These are phyloP conservation scores for Rhizoglyphus robini DNA, from an alignment of 1,140 invertebrate genomes.

Conservation along the genomic window DNA sequence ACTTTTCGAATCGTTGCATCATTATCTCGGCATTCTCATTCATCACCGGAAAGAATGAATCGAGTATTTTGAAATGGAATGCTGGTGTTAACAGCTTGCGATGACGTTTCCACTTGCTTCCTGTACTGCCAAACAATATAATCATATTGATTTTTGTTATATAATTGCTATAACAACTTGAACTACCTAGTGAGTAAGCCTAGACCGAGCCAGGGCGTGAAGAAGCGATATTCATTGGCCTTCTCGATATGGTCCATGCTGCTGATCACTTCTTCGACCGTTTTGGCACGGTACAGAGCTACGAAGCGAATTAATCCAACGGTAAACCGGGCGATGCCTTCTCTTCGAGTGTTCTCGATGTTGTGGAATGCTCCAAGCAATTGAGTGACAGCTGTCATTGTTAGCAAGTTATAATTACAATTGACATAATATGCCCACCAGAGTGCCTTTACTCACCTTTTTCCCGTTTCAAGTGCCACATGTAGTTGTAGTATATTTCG, in stretches of 20 bases:
- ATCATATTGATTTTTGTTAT: too few species aligned
- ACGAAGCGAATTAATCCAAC: neutral
- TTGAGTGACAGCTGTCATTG: neutral
- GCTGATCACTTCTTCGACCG: slow-evolving; percentile 10
- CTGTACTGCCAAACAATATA: slow-evolving; percentile 35
- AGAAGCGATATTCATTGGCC: slow-evolving; percentile 11
- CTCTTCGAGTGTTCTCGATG: neutral
- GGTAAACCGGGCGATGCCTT: neutral
- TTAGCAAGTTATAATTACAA: too few species aligned
- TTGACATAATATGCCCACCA: too few species aligned
- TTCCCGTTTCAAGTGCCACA: neutral
- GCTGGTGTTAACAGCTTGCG: slow-evolving; percentile 74
- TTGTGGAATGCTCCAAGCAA: neutral
- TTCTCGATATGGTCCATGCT: slow-evolving; percentile 10
- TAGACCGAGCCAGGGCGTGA: slow-evolving; percentile 7
- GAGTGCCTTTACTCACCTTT: neutral
- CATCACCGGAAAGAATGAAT: slow-evolving; percentile 64
- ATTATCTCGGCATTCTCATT: slow-evolving; percentile 43
- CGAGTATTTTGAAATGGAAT: slow-evolving; percentile 73
- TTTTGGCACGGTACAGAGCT: neutral
- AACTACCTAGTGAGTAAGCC: slow-evolving; percentile 8
- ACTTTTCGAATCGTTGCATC: neutral
- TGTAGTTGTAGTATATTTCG: neutral
- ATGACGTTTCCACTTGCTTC: slow-evolving; percentile 56
- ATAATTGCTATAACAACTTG: neutral